Conservation (phyloP, 2,888 invertebrate genomes). For the Galeopsomyia nigrocyanea region DNA sequence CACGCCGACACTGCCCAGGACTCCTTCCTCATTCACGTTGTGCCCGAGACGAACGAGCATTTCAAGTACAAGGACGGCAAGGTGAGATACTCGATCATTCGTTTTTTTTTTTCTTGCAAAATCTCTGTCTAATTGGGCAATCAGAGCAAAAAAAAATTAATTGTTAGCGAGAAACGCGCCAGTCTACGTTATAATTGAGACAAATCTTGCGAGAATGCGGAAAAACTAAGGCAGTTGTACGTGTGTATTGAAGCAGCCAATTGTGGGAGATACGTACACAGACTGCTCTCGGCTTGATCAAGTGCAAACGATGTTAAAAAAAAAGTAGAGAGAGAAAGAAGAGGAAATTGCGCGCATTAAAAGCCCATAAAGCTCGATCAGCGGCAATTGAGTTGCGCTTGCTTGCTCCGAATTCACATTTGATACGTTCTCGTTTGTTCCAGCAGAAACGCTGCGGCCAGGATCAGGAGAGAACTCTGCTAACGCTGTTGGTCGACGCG, state of each 20-base stretch:
- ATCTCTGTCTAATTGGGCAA: too few relatives aligned
- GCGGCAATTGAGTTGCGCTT: constrained; percentile 56
- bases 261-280: too few relatives aligned
- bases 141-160: background rate
- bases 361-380: constrained; percentile 59
- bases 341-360: constrained; percentile 48
- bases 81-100: constrained; percentile 51
- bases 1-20: constrained; percentile 74
- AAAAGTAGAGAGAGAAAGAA: too few relatives aligned
- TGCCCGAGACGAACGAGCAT: constrained; percentile 60
- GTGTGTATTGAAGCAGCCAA: too few relatives aligned
- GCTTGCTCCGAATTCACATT: constrained; percentile 12
- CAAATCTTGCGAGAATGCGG: too few relatives aligned
- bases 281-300: too few relatives aligned
- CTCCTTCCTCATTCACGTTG: constrained; percentile 77
- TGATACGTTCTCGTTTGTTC: constrained; percentile 1
- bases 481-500: constrained; percentile 79
- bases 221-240: too few relatives aligned
- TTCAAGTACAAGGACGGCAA: constrained; percentile 60
- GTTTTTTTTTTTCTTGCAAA: background rate
- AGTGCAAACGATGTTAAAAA: too few relatives aligned
- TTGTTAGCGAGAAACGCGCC: too few relatives aligned
- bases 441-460: constrained; percentile 65
- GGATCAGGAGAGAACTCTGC: constrained; percentile 72
- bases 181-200: too few relatives aligned